Percentiles rank a stretch among this genome's conserved stretches.
Conservation (phyloP, 2,797 vertebrate species). For the Sebastes cheni region DNA sequence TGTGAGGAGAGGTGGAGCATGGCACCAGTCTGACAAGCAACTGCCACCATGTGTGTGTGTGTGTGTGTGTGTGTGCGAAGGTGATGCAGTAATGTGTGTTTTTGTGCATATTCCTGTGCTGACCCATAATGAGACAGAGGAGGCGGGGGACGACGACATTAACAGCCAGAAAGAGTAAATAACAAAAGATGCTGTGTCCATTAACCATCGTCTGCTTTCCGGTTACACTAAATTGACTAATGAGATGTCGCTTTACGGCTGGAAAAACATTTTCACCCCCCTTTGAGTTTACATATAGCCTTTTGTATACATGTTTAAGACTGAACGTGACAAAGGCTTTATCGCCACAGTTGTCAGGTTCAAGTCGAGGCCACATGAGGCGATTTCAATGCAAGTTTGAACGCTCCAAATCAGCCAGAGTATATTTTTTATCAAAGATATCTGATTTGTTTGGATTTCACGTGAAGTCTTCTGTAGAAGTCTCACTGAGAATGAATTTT, state of each 20-base stretch:
- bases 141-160: constrained; percentile 40
- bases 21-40: constrained; percentile 77
- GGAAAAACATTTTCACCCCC: constrained; percentile 23
- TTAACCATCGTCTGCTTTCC: constrained; percentile 35
- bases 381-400: neutral
- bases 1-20: constrained; percentile 77
- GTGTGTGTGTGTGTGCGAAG: constrained; percentile 31
- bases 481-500: too few relatives aligned
- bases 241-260: constrained; percentile 25
- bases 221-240: constrained; percentile 53
- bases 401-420: neutral
- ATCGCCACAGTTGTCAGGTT: neutral
- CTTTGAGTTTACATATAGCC: neutral
- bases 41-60: constrained; percentile 55
- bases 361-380: neutral
- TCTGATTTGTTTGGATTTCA: neutral
- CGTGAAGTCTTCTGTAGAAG: neutral
- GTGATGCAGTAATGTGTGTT: constrained; percentile 60
- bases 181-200: constrained; percentile 64
- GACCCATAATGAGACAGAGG: constrained; percentile 61
- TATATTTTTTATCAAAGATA: neutral
- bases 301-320: neutral
- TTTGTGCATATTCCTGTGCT: constrained; percentile 53
- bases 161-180: constrained; percentile 63
- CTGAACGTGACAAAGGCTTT: neutral